Evolutionary conservation across 2,797 vertebrate species (phyloP).

Genomic region (Alfaro cultratus): DNA sequence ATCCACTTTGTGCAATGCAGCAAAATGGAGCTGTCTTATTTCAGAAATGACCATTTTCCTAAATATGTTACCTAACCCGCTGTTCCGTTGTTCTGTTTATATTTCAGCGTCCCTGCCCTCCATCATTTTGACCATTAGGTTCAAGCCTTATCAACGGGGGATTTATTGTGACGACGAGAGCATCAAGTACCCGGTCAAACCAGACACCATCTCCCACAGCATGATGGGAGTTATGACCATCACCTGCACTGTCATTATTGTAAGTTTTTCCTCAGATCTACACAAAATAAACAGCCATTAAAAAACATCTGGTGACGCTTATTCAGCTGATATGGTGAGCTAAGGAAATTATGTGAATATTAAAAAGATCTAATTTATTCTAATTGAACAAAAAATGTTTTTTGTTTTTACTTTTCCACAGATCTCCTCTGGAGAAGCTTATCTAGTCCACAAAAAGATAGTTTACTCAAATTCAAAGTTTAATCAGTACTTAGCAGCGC

Average conservation of each 20-base stretch:
- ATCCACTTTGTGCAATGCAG: not conserved
- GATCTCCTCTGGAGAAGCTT: slow-evolving; percentile 85
- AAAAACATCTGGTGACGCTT: not conserved
- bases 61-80: not conserved
- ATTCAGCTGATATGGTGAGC: not conserved
- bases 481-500: slow-evolving; percentile 91
- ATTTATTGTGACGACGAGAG: slow-evolving; percentile 91
- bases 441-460: slow-evolving; percentile 88
- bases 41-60: not conserved
- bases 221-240: slow-evolving; percentile 90
- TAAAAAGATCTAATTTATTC: not conserved
- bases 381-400: not conserved
- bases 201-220: slow-evolving; percentile 90
- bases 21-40: not conserved
- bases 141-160: slow-evolving; percentile 86
- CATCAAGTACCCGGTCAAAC: slow-evolving; percentile 89
- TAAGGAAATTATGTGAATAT: rapidly evolving
- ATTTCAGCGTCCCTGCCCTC: slow-evolving; percentile 88
- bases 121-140: slow-evolving; percentile 85
- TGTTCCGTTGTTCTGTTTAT: slow-evolving; percentile 29
- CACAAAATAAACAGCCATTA: not conserved
- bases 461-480: slow-evolving; percentile 90
- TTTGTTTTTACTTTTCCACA: slow-evolving; percentile 34
- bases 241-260: slow-evolving; percentile 87
- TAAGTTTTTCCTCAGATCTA: slow-evolving; percentile 71